Base-by-base conservation (phyloP, 2,888 invertebrate genomes). In the Unio delphinus region DNA sequence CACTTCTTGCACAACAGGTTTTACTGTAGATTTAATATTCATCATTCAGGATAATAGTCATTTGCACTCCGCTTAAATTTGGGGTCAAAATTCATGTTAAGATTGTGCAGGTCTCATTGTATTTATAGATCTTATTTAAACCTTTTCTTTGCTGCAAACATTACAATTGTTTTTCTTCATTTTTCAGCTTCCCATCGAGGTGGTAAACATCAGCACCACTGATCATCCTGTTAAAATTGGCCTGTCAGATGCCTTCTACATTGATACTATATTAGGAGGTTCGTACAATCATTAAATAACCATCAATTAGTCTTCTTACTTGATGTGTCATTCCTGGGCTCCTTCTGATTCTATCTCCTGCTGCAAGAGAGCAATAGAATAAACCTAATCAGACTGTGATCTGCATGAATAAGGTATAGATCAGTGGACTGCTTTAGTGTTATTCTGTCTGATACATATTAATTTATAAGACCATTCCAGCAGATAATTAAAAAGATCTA, bases 211-310 rank as follows among this genome's bases (percentile, higher is more conserved):
- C 79, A 93, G 94, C 83, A 95, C 96, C 86, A 92, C 92, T 45
- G 92, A 94, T 69, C 99, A 99, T 91, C 99, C 99, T 0, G 98
- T 99, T 57, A 99, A 99, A 92, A 95, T 99, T 67, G 99, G 99
- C 61, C 92, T 99, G 62, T 98, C 98, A 63, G 99, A 99, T 91
- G 99, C 99, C 0, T 99, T 98, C 89, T 95, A 98, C 80, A 95
- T 95, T 86, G 97, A 98, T 87, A 93, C 95, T 85, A 93, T 94
- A 62, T 92, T 95, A 20, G 65, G 65, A 58, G 78, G 81, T 81
- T 76, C 59, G 74, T 61, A 64, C n/a, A 55, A 8, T 18, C 18
- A 20, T 45, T 45, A 45, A 45, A 45, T 45, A 45, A 45, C 3
- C 45, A 15, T 45, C 45, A 45, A 45, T 45, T 15, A 45, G 26